phyloP scores from a whole-genome alignment of 2,797 vertebrate genomes.

The Loriculus beryllinus region DNA sequence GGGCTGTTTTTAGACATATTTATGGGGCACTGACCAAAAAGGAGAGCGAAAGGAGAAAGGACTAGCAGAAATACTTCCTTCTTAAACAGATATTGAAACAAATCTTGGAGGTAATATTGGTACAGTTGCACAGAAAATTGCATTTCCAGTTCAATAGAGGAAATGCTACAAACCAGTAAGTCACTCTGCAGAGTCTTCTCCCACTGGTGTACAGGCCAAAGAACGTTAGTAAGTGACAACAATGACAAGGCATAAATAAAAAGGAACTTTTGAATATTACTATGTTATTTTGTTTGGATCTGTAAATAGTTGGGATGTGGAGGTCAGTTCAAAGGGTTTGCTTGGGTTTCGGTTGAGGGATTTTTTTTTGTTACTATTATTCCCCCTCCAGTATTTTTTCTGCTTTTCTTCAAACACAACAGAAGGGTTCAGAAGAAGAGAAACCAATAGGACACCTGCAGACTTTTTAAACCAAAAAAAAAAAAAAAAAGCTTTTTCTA shows the following conservation, averaged over 20 bases:
- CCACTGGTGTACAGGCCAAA: neutral
- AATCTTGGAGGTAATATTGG: neutral
- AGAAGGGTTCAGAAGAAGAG: neutral
- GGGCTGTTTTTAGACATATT: neutral
- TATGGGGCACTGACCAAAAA: neutral
- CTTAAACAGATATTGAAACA: neutral
- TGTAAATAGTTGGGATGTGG: neutral
- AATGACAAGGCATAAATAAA: neutral
- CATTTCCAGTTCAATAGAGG: neutral
- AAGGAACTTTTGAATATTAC: neutral
- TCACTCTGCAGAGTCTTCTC: neutral
- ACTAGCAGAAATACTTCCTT: neutral
- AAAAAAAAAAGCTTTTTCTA: neutral
- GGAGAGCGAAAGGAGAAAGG: neutral
- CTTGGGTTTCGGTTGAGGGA: neutral
- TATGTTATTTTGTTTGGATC: neutral
- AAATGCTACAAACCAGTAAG: neutral
- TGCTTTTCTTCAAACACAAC: neutral
- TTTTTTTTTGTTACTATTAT: neutral
- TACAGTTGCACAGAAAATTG: accelerated
- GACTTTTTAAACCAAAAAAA: neutral
- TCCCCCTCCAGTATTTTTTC: neutral
- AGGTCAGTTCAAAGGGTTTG: neutral
- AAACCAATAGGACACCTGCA: neutral
- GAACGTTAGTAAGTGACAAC: neutral